Evolutionary conservation across 2,888 invertebrate genomes (phyloP).

Genomic region (Thereva nobilitata): DNA sequence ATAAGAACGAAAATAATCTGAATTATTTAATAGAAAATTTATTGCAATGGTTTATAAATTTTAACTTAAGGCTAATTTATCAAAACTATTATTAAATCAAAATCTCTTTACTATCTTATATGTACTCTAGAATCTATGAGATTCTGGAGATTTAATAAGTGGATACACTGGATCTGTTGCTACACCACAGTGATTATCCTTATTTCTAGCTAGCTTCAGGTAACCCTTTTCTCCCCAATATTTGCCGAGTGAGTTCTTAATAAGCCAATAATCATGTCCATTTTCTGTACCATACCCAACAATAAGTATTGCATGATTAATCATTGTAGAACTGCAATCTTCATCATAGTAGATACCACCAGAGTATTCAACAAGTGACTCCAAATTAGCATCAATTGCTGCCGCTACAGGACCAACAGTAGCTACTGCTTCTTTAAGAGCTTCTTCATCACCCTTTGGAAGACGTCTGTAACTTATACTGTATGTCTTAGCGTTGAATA

Average conservation of each 20-base stretch:
- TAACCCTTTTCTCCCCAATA: slow-evolving; percentile 65
- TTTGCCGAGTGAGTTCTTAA: slow-evolving; percentile 67
- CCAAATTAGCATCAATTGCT: slow-evolving; percentile 30
- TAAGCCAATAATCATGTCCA: slow-evolving; percentile 38
- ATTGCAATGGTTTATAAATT: too few species aligned
- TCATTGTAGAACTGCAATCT: slow-evolving; percentile 3
- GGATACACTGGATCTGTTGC: slow-evolving; percentile 79
- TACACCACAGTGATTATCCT: slow-evolving; percentile 78
- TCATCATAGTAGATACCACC: slow-evolving; percentile 36
- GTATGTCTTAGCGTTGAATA: slow-evolving; percentile 6
- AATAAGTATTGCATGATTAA: slow-evolving; percentile 33
- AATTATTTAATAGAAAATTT: too few species aligned
- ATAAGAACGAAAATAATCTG: too few species aligned
- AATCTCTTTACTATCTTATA: too few species aligned
- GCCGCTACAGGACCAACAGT: slow-evolving; percentile 36
- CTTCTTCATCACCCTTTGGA: slow-evolving; percentile 33
- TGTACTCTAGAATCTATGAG: too few species aligned
- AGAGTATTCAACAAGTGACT: slow-evolving; percentile 30
- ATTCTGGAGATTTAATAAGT: slow-evolving; percentile 62
- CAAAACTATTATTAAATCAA: too few species aligned
- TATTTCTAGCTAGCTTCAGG: slow-evolving; percentile 80
- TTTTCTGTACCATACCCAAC: slow-evolving; percentile 38
- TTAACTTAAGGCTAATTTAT: too few species aligned
- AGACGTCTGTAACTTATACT: slow-evolving; percentile 10
- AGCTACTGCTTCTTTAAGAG: slow-evolving; percentile 33